These are phyloP conservation scores for Phaenicophaeus curvirostris DNA, from an alignment of 2,797 vertebrate species.

Conservation along the genomic window DNA sequence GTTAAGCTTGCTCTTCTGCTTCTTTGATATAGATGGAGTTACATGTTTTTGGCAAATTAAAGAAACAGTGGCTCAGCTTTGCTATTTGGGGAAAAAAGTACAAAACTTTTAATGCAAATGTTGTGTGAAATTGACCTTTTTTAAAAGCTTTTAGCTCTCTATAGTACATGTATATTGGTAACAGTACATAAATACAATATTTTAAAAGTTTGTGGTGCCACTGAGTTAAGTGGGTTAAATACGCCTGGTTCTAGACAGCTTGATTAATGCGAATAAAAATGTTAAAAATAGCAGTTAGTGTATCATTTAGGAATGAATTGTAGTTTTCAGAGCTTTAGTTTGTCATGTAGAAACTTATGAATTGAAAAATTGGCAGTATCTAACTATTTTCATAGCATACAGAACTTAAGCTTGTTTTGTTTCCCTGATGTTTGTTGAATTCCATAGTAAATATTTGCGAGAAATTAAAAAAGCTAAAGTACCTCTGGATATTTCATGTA, in stretches of 20 bases:
- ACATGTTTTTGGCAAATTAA: constrained; percentile 37
- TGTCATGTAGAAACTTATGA: constrained; percentile 27
- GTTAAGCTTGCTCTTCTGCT: constrained; percentile 70
- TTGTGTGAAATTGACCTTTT: constrained; percentile 57
- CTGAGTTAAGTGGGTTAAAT: constrained; percentile 51
- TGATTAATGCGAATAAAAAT: constrained; percentile 66
- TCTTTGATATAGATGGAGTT: constrained; percentile 51
- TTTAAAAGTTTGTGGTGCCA: constrained; percentile 51
- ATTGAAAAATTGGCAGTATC: constrained; percentile 48
- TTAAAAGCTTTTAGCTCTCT: constrained; percentile 70
- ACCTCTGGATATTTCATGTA: constrained; percentile 76
- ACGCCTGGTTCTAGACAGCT: constrained; percentile 65
- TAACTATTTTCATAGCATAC: constrained; percentile 76
- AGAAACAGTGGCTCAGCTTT: constrained; percentile 52
- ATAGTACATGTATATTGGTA: constrained; percentile 66
- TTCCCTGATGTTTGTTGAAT: constrained; percentile 74
- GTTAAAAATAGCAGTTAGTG: constrained; percentile 66
- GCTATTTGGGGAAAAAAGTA: constrained; percentile 34
- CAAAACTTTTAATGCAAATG: constrained; percentile 26
- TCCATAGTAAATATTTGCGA: constrained; percentile 74
- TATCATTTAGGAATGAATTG: constrained; percentile 40
- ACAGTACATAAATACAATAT: constrained; percentile 69
- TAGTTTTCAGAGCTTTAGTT: constrained; percentile 66
- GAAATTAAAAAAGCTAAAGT: constrained; percentile 64
- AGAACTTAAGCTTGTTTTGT: constrained; percentile 69